Evolutionary conservation across 92 coral and sea anemone genomes (phyloP).

Genomic region (Epizoanthus fatuus): DNA sequence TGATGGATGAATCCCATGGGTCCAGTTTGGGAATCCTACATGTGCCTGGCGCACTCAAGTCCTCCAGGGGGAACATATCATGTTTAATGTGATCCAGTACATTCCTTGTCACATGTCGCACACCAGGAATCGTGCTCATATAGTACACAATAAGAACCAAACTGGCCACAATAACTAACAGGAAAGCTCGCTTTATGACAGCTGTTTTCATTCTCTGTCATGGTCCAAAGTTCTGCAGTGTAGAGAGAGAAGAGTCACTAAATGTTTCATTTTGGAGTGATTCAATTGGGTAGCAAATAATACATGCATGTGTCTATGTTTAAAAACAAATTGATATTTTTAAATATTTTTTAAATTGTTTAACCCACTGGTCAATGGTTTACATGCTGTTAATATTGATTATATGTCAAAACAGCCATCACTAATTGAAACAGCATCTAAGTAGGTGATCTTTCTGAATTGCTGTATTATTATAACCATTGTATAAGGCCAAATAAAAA

Average conservation of each 20-base stretch:
- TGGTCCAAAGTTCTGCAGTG: not conserved
- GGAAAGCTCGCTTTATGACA: not conserved
- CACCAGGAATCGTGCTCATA: not conserved
- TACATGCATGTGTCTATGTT: too few relatives aligned
- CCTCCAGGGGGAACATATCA: slow-evolving; percentile 20
- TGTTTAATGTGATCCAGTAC: slow-evolving; percentile 14
- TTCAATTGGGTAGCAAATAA: too few relatives aligned
- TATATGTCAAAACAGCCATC: too few relatives aligned
- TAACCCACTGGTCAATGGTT: too few relatives aligned
- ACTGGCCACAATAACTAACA: not conserved
- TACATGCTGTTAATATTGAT: too few relatives aligned
- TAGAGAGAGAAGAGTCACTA: not conserved
- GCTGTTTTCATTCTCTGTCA: slow-evolving; percentile 6
- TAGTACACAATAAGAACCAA: not conserved
- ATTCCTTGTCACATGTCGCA: slow-evolving; percentile 11
- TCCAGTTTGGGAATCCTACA: slow-evolving; percentile 23
- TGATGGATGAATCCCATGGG: slow-evolving; percentile 34
- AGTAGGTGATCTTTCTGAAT: too few relatives aligned
- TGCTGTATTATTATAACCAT: too few relatives aligned
- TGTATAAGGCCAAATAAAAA: too few relatives aligned
- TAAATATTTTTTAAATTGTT: too few relatives aligned
- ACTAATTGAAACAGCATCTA: too few relatives aligned
- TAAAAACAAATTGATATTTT: too few relatives aligned
- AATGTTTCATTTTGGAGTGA: too few relatives aligned
- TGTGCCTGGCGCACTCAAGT: slow-evolving; percentile 22